Evolutionary conservation across 2,797 vertebrate genomes (phyloP).

Genomic region (Pampus argenteus): DNA sequence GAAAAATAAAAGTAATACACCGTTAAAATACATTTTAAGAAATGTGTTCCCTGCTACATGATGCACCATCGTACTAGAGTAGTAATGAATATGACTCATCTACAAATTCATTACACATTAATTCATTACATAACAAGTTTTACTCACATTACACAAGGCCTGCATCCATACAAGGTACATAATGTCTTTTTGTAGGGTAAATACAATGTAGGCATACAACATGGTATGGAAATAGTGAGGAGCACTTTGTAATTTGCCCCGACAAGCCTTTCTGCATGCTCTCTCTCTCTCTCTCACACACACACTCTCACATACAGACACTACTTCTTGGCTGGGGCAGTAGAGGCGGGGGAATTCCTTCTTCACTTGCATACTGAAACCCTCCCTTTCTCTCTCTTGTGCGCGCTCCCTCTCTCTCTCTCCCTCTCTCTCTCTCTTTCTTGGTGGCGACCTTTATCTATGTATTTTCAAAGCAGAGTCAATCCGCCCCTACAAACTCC

Average conservation of each 20-base stretch:
- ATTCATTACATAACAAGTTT: slow-evolving; percentile 71
- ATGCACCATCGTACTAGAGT: slow-evolving; percentile 47
- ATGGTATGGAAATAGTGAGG: slow-evolving; percentile 76
- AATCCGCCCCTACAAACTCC: slow-evolving; percentile 82
- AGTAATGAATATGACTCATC: slow-evolving; percentile 68
- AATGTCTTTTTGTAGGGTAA: slow-evolving; percentile 64
- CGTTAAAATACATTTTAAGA: slow-evolving; percentile 15
- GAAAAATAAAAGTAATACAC: slow-evolving; percentile 6
- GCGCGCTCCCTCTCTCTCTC: slow-evolving; percentile 37
- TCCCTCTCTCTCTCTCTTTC: slow-evolving; percentile 36
- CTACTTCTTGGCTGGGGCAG: slow-evolving; percentile 79
- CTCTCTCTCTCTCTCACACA: slow-evolving; percentile 54
- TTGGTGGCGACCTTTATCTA: slow-evolving; percentile 78
- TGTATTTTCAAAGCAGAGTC: slow-evolving; percentile 82
- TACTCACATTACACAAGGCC: slow-evolving; percentile 74
- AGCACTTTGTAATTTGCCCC: slow-evolving; percentile 82
- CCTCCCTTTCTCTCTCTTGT: slow-evolving; percentile 70
- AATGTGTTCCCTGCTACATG: slow-evolving; percentile 37
- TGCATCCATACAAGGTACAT: slow-evolving; percentile 67
- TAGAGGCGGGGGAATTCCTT: slow-evolving; percentile 89
- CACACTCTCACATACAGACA: slow-evolving; percentile 52
- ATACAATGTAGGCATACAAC: slow-evolving; percentile 66
- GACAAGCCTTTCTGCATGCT: slow-evolving; percentile 80
- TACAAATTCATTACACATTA: slow-evolving; percentile 73
- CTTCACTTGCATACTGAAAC: slow-evolving; percentile 80